phyloP scores from a whole-genome alignment of 2,113 vertebrate species.

The Falco punctatus region DNA sequence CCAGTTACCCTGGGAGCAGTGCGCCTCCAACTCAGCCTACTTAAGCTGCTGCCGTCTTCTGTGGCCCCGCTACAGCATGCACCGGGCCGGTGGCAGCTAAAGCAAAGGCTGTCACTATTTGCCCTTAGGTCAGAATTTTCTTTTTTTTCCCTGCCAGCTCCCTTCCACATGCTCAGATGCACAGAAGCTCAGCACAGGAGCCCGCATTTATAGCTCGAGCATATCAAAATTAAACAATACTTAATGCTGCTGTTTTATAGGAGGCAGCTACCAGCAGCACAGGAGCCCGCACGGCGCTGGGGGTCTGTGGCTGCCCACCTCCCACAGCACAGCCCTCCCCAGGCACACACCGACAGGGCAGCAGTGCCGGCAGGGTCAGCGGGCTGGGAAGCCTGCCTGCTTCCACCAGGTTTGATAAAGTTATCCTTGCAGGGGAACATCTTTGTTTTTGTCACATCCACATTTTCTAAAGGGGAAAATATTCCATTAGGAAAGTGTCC shows the following conservation, averaged over 20 bases:
- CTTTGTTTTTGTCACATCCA: conserved; percentile 3
- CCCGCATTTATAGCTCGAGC: neutral
- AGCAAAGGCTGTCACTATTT: neutral
- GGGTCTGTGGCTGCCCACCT: neutral
- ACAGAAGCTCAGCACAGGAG: fast-evolving
- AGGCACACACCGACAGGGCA: fast-evolving
- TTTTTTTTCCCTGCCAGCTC: fast-evolving
- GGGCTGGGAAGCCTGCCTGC: neutral
- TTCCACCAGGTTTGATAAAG: neutral
- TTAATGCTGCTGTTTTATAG: too few species aligned
- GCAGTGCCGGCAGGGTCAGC: neutral
- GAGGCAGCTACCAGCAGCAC: neutral
- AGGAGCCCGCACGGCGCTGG: neutral
- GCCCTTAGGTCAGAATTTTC: neutral
- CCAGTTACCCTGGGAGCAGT: neutral
- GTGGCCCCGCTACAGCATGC: fast-evolving
- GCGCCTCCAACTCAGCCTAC: neutral
- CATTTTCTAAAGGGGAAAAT: neutral
- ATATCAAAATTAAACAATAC: too few species aligned
- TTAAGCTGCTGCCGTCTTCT: neutral
- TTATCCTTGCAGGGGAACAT: neutral
- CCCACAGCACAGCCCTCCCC: neutral
- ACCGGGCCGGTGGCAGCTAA: neutral
- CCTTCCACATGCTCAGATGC: neutral
- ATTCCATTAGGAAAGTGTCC: neutral